Base-by-base conservation (phyloP, 2,113 vertebrate species). In the Phaethon lepturus region DNA sequence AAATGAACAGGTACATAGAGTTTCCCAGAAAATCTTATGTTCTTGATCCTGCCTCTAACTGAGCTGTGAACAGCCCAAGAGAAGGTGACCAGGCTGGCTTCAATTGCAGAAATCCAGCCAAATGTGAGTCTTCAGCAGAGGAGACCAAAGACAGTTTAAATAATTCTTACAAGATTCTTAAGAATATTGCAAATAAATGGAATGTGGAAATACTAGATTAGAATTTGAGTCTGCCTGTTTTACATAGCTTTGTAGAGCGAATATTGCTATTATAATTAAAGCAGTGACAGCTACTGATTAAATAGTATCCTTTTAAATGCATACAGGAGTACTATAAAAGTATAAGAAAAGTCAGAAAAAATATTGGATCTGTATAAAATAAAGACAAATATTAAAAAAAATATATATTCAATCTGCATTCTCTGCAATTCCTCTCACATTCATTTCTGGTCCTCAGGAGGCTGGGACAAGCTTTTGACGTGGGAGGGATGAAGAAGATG, bases 231-330 rank as follows among this genome's bases (percentile, higher is more conserved):
- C 9, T 71, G 22, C 44, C 56, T 60, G 67, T 69, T 83, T 75
- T 86, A 63, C 47, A 86, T 13, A 77, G 29, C 53, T 91, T 67
- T 83, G 59, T 68, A 67, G 50, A 68, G 40, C 9, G 11, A 72
- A 71, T 86, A 93, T 53, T 91, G 42, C 67, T 90, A 16, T 89
- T 82, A 66, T 45, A 83, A 86, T 86, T 85, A 91, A 94, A 97
- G 50, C 2, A 2, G 23, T 68, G 58, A 68, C 77, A 83, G 52
- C 20, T 76, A 55, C 56, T 83, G 76, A 76, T 84, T 84, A 91
- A 91, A 91, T 17, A 77, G 50, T 42, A 64, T 50, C 25, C 23
- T 71, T 91, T 80, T 49, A 88, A 81, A 69, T 52, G 35, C 18
- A 28, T 50, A 52, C 15, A 79, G 49, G 23, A 84, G 24, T 53